Conservation (phyloP, 2,888 invertebrate genomes). For the Euclidia mi region DNA sequence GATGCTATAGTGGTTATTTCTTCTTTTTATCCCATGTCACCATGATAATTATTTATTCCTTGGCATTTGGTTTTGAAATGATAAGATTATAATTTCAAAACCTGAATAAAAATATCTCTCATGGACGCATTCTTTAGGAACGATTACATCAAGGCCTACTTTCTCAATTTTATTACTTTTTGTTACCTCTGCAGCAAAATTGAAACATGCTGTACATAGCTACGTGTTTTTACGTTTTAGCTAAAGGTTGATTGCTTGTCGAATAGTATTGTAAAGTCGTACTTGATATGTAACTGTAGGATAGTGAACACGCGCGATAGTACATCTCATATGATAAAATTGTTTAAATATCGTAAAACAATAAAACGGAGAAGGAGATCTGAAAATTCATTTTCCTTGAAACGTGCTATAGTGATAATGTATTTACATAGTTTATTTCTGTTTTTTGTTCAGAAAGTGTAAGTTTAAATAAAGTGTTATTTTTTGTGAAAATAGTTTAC, state of each 20-base stretch:
- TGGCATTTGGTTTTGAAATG: too few relatives aligned
- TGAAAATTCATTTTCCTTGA: background rate
- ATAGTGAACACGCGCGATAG: conserved; percentile 42
- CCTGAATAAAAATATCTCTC: too few relatives aligned
- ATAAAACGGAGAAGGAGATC: conserved; percentile 29
- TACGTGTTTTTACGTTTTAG: conserved; percentile 16
- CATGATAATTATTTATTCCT: too few relatives aligned
- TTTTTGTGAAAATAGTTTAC: background rate
- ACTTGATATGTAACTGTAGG: conserved; percentile 29
- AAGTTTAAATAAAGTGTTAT: too few relatives aligned
- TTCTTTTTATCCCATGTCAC: too few relatives aligned
- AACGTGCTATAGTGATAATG: background rate
- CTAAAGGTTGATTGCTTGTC: conserved; percentile 31
- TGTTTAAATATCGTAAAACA: conserved; percentile 31
- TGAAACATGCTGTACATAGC: conserved; percentile 12
- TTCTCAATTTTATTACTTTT: too few relatives aligned
- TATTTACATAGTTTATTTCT: background rate
- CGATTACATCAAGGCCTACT: too few relatives aligned
- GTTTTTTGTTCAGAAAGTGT: background rate
- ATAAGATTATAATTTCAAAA: too few relatives aligned
- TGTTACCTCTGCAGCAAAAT: background rate
- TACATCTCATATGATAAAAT: conserved; percentile 39
- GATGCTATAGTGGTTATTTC: too few relatives aligned
- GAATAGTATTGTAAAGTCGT: conserved; percentile 25
- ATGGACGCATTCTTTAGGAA: too few relatives aligned